These are phyloP conservation scores for Pseudomyrmex flavicornis DNA, from an alignment of 1,140 invertebrate genomes.

Conservation along the genomic window DNA sequence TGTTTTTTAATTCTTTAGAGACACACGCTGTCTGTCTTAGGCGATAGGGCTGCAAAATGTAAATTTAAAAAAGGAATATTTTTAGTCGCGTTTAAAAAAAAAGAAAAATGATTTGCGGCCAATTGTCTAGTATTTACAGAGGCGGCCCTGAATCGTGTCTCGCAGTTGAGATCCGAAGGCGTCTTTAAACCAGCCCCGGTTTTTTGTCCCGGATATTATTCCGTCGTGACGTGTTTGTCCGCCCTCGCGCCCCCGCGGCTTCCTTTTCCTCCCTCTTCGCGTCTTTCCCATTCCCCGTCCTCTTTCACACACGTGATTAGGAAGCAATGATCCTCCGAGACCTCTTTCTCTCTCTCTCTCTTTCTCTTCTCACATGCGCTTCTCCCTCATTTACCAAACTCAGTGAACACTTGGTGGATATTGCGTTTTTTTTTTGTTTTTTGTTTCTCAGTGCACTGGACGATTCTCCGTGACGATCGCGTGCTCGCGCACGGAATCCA, in stretches of 20 bases:
- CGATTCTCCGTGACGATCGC: conserved; percentile 54
- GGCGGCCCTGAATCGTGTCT: neutral
- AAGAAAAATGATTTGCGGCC: neutral
- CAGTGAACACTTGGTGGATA: conserved; percentile 82
- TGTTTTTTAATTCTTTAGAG: neutral
- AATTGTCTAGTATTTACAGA: conserved; percentile 40
- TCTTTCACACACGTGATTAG: neutral
- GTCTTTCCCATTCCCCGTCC: neutral
- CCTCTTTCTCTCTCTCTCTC: too few species aligned
- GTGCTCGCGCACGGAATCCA: too few species aligned
- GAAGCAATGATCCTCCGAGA: too few species aligned
- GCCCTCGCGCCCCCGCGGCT: neutral
- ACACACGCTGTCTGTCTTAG: neutral
- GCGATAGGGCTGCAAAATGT: neutral
- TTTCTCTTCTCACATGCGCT: neutral
- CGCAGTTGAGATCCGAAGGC: neutral
- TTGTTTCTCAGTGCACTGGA: conserved; percentile 58
- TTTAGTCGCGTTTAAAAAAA: neutral
- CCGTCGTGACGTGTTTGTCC: neutral
- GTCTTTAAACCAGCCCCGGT: conserved; percentile 32
- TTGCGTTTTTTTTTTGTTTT: conserved; percentile 66
- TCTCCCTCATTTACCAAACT: conserved; percentile 63
- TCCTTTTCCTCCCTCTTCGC: neutral
- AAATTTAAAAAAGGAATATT: neutral
- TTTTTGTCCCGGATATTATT: conserved; percentile 25